These are phyloP conservation scores for Malurus elegans DNA, from an alignment of 2,113 vertebrate species.

Conservation along the genomic window DNA sequence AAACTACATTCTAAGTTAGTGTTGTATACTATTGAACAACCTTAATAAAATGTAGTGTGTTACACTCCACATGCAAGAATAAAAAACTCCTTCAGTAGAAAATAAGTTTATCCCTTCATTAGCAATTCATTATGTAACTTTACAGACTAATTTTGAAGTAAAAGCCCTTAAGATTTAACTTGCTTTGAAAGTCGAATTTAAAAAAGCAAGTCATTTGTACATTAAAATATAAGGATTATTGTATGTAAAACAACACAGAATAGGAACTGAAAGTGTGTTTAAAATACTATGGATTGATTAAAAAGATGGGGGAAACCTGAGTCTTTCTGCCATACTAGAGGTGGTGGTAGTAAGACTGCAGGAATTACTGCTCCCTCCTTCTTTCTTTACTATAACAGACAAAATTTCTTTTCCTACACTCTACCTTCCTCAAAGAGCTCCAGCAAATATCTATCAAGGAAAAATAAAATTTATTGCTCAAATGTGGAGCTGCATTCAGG, in stretches of 20 bases:
- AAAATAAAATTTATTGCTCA: not conserved
- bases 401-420: not conserved
- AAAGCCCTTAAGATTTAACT: not conserved
- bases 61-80: not conserved
- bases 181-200: not conserved
- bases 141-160: not conserved
- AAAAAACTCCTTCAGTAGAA: not conserved
- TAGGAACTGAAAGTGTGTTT: not conserved
- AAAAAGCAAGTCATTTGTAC: not conserved
- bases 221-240: not conserved
- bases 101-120: not conserved
- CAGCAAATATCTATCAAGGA: not conserved
- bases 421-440: not conserved
- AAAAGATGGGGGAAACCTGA: not conserved
- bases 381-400: not conserved
- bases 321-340: not conserved
- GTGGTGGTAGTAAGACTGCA: not conserved
- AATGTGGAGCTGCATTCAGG: not conserved
- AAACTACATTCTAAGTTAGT: not conserved
- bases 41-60: not conserved
- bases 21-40: not conserved
- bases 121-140: not conserved
- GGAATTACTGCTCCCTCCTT: not conserved
- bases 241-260: not conserved
- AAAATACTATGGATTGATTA: not conserved